Base-by-base conservation (phyloP, 2,113 vertebrate genomes). In the Osmerus mordax region DNA sequence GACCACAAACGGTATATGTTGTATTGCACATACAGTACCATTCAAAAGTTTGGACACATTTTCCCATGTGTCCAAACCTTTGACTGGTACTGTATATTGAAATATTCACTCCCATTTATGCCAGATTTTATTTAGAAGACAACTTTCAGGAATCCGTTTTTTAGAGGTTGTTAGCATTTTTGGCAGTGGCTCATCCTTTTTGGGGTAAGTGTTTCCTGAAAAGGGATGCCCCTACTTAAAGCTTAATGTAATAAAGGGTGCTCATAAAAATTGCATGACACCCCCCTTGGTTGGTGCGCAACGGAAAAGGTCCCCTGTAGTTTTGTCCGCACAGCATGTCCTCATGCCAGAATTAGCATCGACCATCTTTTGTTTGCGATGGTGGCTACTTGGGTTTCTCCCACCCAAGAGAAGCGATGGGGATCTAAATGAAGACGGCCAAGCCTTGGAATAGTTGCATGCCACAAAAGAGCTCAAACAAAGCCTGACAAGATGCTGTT, bases 191-290 rank as follows among this genome's bases (percentile, higher is more conserved):
- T 23, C 11, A 69, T 69, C 19, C n/a, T 56, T 55, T 54, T 65
- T 9, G 41, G 41, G 62, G 47, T 53, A 66, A 69, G 67, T 70
- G 55, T 74, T 68, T 61, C 41, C 62, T 52, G 67, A 70, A 70
- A 78, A 66, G 68, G 76, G 55, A 70, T 70, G 71, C 51, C 63
- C 54, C 67, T 70, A 15, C 51, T 74, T 67, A 74, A 74, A 71
- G 23, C 70, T 70, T 70, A 78, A 78, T 74, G 71, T 21, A 67
- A 63, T 70, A 69, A 63, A 67, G 72, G 52, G 59, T 63, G 47
- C 16, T 5, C 32, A 62, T 79, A 23, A 71, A 75, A 29, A 71
- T 68, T 75, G 74, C 36, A 75, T 32, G 52, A 36, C 19, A 19
- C 14, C 16, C 51, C 61, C 60, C 60, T 55, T n/a, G 41, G 36